A percentile compares a stretch with the other conserved stretches of the same genome.
Conservation (phyloP, 2,113 vertebrate genomes). For the Leuciscus idus region DNA sequence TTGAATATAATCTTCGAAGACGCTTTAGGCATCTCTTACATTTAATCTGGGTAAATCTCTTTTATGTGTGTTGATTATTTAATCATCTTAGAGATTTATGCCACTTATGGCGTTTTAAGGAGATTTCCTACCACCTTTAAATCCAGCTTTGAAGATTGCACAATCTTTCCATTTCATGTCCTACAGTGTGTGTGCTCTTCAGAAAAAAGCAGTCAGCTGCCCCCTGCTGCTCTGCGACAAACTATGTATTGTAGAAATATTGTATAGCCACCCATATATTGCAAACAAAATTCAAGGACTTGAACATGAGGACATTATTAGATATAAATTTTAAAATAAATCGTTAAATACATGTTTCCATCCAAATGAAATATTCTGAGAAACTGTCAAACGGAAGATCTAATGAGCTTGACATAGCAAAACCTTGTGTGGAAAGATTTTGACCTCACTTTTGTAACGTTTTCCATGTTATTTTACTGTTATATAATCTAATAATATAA, state of each 20-base stretch:
- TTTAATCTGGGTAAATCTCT: slow-evolving; percentile 1
- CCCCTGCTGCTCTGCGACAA: background rate
- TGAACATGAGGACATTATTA: background rate
- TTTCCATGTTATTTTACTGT: background rate
- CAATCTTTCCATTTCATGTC: background rate
- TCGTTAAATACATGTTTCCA: background rate
- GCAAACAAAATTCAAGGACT: background rate
- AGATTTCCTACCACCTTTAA: background rate
- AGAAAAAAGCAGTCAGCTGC: background rate
- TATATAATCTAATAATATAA: background rate
- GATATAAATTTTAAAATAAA: background rate
- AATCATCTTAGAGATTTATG: background rate
- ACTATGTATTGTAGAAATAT: background rate
- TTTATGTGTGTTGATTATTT: background rate
- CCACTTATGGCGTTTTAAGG: background rate
- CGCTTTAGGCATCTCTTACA: background rate
- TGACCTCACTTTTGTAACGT: background rate
- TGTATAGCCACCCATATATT: background rate
- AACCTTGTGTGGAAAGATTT: background rate
- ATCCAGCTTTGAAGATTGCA: background rate
- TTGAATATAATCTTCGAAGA: background rate
- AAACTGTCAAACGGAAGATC: background rate
- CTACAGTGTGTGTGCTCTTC: background rate
- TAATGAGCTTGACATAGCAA: background rate
- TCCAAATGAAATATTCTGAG: background rate